Evolutionary conservation across 2,113 vertebrate genomes (phyloP).

Genomic region (Bubo scandiacus): DNA sequence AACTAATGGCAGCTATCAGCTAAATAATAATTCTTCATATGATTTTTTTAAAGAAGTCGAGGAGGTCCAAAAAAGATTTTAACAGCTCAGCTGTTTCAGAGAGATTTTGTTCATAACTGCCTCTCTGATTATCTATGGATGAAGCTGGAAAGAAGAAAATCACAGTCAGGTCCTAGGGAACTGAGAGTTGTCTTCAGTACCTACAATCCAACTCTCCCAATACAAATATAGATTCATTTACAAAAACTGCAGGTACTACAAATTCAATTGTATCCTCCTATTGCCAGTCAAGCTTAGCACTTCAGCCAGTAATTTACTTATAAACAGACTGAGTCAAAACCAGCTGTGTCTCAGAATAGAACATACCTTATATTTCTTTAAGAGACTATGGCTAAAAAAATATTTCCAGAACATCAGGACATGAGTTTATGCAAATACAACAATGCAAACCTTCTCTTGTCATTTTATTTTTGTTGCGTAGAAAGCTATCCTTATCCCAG

Average conservation of each 20-base stretch:
- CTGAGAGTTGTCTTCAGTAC: not conserved
- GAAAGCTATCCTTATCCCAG: not conserved
- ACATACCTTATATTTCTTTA: not conserved
- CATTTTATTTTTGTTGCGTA: not conserved
- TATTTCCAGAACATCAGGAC: not conserved
- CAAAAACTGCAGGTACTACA: not conserved
- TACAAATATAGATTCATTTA: not conserved
- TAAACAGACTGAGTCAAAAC: slow-evolving; percentile 17
- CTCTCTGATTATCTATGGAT: not conserved
- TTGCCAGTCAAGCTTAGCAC: not conserved
- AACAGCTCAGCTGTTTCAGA: not conserved
- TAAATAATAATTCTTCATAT: not conserved
- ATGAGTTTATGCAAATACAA: not conserved
- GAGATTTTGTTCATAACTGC: not conserved
- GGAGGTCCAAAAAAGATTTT: not conserved
- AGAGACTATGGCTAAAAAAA: not conserved
- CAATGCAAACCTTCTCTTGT: not conserved
- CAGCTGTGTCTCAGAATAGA: slow-evolving; percentile 17
- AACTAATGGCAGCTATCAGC: not conserved
- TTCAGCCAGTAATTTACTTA: slow-evolving; percentile 34
- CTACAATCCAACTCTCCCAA: not conserved
- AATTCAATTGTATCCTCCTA: not conserved
- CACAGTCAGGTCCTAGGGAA: not conserved
- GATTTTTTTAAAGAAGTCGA: not conserved
- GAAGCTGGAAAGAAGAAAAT: not conserved